Base-by-base conservation (phyloP, 1,140 invertebrate genomes). In the Protaetia brevitarsis region DNA sequence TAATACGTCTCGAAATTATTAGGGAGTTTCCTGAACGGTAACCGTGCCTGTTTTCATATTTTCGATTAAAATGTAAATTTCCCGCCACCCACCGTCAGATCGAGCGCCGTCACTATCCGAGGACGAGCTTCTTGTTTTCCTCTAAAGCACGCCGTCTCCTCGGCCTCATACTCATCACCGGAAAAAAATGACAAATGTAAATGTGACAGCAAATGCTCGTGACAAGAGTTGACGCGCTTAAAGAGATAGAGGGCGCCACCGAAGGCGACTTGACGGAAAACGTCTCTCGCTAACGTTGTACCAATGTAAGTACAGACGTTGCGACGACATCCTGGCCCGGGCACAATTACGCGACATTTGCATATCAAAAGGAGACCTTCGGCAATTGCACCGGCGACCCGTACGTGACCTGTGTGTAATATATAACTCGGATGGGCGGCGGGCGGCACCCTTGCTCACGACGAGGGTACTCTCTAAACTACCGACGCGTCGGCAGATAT, bases 11-110 rank as follows among this genome's bases (percentile, higher is more conserved):
- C 41, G 13, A 23, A 51, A 51, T 51, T 51, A 51, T 7, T 16
- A 51, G 41, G 26, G 13, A 21, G 26, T 51, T 51, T 51, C 41
- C 13, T 51, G 19, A 23, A 19, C 41, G 41, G 19, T 5, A 3
- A 51, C 41, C 41, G 41, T 8, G 6, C 41, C 16, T 23, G 41
- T 23, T 51, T 51, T 51, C 41, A 51, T 51, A 51, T 51, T 51
- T 51, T 51, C 41, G 41, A 51, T 51, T 51, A 51, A 51, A 51
- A 51, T 51, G 41, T 51, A 51, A 51, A 51, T 51, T 51, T 19
- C 26, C 41, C 16, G 41, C 41, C 6, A 6, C 19, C 7, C 41
- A 23, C 19, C 2, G 19, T 19, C 41, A 51, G 41, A 23, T 16
- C 11, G 7, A 19, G 19, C 16, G 41, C 11, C 16, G 41, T n/a